phyloP scores from a whole-genome alignment of 2,113 vertebrate species.

The Bubo scandiacus region DNA sequence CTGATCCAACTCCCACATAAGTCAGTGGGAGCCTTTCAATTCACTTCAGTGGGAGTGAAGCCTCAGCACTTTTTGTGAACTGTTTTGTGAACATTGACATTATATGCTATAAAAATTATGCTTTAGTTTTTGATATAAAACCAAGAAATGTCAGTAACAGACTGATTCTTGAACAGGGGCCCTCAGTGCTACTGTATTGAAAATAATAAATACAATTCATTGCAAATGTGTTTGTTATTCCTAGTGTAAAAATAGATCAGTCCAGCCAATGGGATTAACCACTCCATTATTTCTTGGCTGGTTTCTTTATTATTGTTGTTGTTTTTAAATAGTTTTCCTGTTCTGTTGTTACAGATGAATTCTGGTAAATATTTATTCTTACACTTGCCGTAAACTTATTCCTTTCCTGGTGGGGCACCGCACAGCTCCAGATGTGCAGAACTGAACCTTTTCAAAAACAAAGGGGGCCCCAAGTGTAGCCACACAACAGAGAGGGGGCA shows the following conservation, averaged over 20 bases:
- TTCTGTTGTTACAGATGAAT: conserved; percentile 55
- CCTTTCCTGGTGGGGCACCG: background rate
- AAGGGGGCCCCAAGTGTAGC: background rate
- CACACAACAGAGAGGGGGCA: background rate
- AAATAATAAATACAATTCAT: background rate
- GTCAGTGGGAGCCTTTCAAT: background rate
- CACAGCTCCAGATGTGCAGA: conserved; percentile 31
- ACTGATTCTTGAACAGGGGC: background rate
- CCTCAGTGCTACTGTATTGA: background rate
- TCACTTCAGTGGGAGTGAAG: background rate
- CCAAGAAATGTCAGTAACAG: background rate
- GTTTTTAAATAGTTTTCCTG: conserved; percentile 54
- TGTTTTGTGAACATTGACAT: background rate
- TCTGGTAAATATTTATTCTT: conserved; percentile 61
- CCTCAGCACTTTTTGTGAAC: background rate
- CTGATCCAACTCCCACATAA: background rate
- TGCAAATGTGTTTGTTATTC: conserved; percentile 36
- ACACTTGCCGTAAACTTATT: background rate
- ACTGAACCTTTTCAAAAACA: background rate
- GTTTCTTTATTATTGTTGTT: conserved; percentile 34
- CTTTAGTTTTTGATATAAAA: background rate
- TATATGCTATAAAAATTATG: background rate
- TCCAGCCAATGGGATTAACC: background rate
- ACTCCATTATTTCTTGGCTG: background rate
- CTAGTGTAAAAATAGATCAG: conserved; percentile 45